These are phyloP conservation scores for Acanthosoma haemorrhoidale DNA, from an alignment of 2,888 invertebrate species.

Conservation along the genomic window DNA sequence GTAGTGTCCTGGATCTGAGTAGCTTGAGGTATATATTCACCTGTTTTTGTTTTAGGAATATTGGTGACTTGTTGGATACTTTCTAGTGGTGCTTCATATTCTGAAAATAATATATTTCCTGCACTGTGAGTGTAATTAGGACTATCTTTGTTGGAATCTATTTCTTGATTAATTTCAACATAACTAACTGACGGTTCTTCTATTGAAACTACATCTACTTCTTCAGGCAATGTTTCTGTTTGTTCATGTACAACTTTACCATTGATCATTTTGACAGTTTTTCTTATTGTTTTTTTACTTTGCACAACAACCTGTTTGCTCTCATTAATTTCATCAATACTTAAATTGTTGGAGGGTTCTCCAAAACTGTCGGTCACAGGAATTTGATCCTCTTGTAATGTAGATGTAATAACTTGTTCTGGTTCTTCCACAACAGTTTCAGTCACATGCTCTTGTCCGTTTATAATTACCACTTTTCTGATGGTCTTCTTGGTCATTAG, in stretches of 20 bases:
- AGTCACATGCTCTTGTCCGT: constrained; percentile 53
- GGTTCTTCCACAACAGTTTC: background rate
- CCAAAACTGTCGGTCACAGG: background rate
- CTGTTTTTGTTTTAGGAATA: too few species aligned
- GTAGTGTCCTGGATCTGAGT: too few species aligned
- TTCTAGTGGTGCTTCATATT: too few species aligned
- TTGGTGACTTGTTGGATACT: too few species aligned
- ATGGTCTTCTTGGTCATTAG: constrained; percentile 63
- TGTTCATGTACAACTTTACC: constrained; percentile 18
- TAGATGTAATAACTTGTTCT: background rate
- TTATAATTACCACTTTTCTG: constrained; percentile 67
- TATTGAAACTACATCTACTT: constrained; percentile 19
- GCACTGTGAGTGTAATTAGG: too few species aligned
- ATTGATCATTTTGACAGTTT: constrained; percentile 16
- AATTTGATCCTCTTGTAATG: background rate
- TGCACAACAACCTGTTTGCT: constrained; percentile 16
- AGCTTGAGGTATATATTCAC: too few species aligned
- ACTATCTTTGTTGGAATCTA: too few species aligned
- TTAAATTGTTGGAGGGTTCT: constrained; percentile 1
- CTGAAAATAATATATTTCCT: too few species aligned
- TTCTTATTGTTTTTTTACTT: constrained; percentile 6
- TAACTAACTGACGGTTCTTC: constrained; percentile 24
- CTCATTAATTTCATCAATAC: background rate
- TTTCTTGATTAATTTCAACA: constrained; percentile 1
- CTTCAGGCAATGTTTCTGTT: constrained; percentile 18